phyloP scores from a whole-genome alignment of 2,797 vertebrate genomes.

The Monodelphis domestica region DNA sequence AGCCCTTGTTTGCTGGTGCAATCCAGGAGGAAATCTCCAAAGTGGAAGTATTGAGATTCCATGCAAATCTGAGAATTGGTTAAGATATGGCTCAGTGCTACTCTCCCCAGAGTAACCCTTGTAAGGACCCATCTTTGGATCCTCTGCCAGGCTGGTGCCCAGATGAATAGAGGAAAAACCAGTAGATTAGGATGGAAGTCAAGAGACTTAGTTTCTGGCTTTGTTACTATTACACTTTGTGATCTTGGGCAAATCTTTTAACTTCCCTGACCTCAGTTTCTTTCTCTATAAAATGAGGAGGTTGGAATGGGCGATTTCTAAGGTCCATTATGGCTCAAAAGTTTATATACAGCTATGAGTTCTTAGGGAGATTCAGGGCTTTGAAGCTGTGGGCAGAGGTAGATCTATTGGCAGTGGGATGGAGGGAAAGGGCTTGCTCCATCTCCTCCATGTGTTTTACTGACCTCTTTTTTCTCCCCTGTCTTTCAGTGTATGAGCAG shows the following conservation, averaged over 20 bases:
- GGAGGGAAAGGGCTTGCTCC: neutral
- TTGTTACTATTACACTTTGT: neutral
- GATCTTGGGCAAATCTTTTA: neutral
- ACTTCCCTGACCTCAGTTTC: neutral
- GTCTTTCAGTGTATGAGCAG: conserved; percentile 89
- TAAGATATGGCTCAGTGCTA: neutral
- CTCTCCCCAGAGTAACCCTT: neutral
- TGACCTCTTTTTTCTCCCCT: neutral
- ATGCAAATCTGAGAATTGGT: neutral
- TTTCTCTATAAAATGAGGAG: neutral
- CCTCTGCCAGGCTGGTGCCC: neutral
- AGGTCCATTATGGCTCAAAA: neutral
- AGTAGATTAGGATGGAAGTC: neutral
- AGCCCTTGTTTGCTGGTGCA: neutral
- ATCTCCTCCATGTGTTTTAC: neutral
- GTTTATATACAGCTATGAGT: neutral
- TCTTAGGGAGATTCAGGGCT: neutral
- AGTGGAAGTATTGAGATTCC: neutral
- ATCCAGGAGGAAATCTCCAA: neutral
- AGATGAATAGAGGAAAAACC: neutral
- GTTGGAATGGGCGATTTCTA: neutral
- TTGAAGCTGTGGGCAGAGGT: neutral
- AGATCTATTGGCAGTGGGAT: neutral
- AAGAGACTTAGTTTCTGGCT: neutral
- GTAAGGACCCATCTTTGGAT: neutral